Conservation (phyloP, 2,797 vertebrate genomes). For the Miichthys miiuy region DNA sequence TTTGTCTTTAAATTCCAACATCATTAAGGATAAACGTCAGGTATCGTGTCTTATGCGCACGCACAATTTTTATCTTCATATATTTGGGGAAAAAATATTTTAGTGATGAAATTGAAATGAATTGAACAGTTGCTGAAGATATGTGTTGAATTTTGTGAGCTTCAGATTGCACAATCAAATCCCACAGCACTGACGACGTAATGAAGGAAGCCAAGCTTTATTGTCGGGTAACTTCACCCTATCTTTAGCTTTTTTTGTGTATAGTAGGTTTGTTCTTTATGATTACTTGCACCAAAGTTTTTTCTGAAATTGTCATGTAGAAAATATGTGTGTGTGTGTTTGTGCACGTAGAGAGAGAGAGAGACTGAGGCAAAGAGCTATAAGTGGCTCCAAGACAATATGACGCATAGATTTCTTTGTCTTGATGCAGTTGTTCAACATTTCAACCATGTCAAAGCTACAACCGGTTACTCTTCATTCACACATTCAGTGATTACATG, state of each 20-base stretch:
- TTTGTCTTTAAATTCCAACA: constrained; percentile 27
- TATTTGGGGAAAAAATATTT: background rate
- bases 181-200: constrained; percentile 18
- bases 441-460: constrained; percentile 23
- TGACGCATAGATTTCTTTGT: constrained; percentile 23
- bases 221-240: constrained; percentile 22
- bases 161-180: constrained; percentile 18
- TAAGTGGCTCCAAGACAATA: background rate
- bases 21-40: constrained; percentile 28
- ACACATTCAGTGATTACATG: constrained; percentile 13
- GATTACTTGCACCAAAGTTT: constrained; percentile 31
- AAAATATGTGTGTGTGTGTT: constrained; percentile 2
- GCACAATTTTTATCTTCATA: constrained; percentile 19
- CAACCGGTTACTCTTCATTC: constrained; percentile 24
- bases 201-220: constrained; percentile 39
- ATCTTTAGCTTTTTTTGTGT: constrained; percentile 23
- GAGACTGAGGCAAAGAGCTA: background rate
- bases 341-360: constrained; percentile 1
- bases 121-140: constrained; percentile 11
- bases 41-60: constrained; percentile 18
- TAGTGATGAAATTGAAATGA: constrained; percentile 25
- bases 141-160: constrained; percentile 18
- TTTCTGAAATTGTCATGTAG: constrained; percentile 31
- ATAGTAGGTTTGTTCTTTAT: constrained; percentile 30
- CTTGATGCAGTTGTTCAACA: constrained; percentile 27